phyloP scores from a whole-genome alignment of 2,888 invertebrate genomes.

The Sinotaia quadrata region DNA sequence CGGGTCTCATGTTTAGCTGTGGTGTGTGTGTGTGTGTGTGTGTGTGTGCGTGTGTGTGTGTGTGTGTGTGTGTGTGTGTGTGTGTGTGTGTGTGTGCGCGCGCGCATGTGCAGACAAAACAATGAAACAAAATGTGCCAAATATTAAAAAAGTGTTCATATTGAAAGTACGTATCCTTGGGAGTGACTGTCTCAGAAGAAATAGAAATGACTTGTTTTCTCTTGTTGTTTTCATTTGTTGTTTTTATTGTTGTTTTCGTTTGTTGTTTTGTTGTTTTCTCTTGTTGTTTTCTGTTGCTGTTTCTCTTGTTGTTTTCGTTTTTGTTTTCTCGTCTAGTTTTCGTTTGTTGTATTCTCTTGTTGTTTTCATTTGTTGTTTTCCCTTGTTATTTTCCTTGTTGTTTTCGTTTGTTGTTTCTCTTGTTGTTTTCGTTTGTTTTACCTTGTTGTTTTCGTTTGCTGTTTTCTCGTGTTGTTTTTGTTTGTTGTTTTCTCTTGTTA shows the following conservation, averaged over 20 bases:
- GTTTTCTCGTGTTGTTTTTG: too few species aligned
- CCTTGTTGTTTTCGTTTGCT: too few species aligned
- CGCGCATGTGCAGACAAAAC: too few species aligned
- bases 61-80: conserved; percentile 3
- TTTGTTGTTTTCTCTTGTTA: too few species aligned
- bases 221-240: neutral
- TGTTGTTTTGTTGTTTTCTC: neutral
- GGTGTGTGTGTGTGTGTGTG: neutral
- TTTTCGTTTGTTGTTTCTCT: neutral
- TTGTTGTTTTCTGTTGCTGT: neutral
- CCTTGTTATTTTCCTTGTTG: neutral
- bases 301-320: neutral
- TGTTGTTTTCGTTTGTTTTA: neutral
- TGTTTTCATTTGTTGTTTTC: neutral
- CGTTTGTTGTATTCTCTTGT: neutral
- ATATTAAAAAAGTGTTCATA: too few species aligned
- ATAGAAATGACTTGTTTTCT: conserved; percentile 1
- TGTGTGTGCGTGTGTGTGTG: neutral
- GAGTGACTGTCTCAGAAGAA: too few species aligned
- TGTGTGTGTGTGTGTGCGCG: neutral
- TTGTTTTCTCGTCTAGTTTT: conserved; percentile 3
- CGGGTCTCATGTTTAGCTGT: neutral
- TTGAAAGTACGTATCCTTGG: neutral
- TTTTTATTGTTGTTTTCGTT: neutral
- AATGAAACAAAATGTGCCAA: too few species aligned